A percentile compares a stretch with the other conserved stretches of the same genome.
These are phyloP conservation scores for Notodonta ziczac DNA, from an alignment of 2,888 invertebrate species.

Conservation along the genomic window DNA sequence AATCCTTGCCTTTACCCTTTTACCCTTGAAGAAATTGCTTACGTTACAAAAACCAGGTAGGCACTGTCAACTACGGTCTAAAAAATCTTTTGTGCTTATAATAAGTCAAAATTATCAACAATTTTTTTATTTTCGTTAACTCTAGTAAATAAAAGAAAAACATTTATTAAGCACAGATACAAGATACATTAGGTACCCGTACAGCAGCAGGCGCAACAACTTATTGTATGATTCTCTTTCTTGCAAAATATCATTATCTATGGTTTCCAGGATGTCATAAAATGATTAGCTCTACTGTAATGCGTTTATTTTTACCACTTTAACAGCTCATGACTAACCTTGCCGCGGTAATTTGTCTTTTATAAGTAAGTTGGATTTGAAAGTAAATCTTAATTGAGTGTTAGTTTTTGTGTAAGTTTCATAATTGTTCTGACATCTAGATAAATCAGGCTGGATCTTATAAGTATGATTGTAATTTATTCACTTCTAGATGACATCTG, in stretches of 20 bases:
- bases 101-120: too few species aligned
- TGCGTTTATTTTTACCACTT: conserved; percentile 19
- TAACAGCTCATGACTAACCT: conserved; percentile 27
- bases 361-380: conserved; percentile 25
- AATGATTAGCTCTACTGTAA: conserved; percentile 10
- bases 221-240: background rate
- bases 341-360: conserved; percentile 19
- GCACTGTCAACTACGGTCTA: too few species aligned
- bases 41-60: too few species aligned
- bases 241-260: background rate
- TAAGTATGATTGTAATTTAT: too few species aligned
- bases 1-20: too few species aligned
- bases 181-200: background rate
- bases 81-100: too few species aligned
- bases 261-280: background rate
- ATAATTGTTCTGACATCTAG: conserved; percentile 1
- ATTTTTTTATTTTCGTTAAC: too few species aligned
- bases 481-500: too few species aligned
- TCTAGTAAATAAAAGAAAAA: too few species aligned
- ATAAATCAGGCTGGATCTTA: background rate
- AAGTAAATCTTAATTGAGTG: conserved; percentile 14
- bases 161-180: too few species aligned
- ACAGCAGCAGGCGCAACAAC: background rate
- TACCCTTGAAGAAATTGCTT: too few species aligned
- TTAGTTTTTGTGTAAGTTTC: conserved; percentile 15